Base-by-base conservation (phyloP, 2,113 vertebrate species). In the Corynorhinus townsendii region DNA sequence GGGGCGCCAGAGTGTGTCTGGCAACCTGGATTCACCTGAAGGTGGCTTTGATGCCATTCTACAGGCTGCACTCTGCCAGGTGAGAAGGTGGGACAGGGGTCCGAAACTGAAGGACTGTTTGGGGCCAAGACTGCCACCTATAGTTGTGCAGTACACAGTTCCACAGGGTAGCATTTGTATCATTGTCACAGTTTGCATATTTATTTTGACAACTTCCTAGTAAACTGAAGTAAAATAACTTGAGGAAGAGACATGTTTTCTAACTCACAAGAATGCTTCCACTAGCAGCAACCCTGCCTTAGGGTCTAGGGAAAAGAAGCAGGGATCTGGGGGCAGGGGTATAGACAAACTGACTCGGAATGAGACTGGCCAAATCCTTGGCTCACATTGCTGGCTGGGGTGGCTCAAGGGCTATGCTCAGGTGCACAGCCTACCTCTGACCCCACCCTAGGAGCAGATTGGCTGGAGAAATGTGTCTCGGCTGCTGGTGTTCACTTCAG, bases 21-120 rank as follows among this genome's bases (percentile, higher is more conserved):
- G 98, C 28, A 99, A 99, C 96, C 95, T 99, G 94, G 99, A 99
- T 64, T 95, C 97, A 0, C 98, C 99, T 0, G 98, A 99, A 93
- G 98, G 98, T 2, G 98, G 98, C 87, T 97, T 99, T 22, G 99
- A 99, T 45, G 99, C 99, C 66, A 98, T 99, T 87, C 97, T 99
- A 97, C 98, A 99, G 96, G 98, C 98, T 30, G 98, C 98, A 0
- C 97, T 98, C 64, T 99, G 98, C 95, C 97, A 98, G 98, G 98
- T 99, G 52, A 97, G 91, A 77, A 69, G 47, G 8, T 2, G 5
- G 79, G 35, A 19, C 2, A 0, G 30, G 84, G n/a, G 45, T 40
- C n/a, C 43, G n/a, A 56, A 73, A 30, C 35, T 3, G 24, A 73
- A 47, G 62, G 35, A 11, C n/a, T 33, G 19, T 28, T 71, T 24